A percentile compares a stretch with the other conserved stretches of the same genome.
phyloP scores from a whole-genome alignment of 2,113 vertebrate genomes.

The Ahaetulla prasina region DNA sequence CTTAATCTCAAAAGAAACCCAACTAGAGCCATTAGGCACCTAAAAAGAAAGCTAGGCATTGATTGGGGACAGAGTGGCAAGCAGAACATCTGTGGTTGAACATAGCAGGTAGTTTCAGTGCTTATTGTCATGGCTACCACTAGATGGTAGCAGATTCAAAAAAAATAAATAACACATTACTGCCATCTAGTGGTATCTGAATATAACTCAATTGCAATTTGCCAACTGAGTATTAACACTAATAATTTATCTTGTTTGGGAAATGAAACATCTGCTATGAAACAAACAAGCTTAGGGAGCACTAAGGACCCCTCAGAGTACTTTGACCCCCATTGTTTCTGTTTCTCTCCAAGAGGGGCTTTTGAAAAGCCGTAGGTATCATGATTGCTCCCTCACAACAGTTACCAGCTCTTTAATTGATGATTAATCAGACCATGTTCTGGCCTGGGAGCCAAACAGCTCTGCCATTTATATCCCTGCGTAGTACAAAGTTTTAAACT shows the following conservation, averaged over 20 bases:
- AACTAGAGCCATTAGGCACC: not conserved
- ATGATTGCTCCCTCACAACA: not conserved
- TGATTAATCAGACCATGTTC: not conserved
- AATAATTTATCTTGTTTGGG: not conserved
- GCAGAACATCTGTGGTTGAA: not conserved
- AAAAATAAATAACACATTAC: not conserved
- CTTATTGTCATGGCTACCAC: not conserved
- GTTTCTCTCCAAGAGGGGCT: not conserved
- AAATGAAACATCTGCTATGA: not conserved
- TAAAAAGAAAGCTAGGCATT: not conserved
- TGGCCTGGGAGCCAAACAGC: not conserved
- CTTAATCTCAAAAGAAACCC: not conserved
- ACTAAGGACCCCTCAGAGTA: not conserved
- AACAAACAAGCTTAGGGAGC: not conserved
- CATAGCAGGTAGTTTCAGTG: not conserved
- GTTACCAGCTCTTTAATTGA: not conserved
- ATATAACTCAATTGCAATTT: not conserved
- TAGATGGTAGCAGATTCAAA: not conserved
- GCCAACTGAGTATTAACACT: not conserved
- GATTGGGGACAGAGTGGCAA: not conserved
- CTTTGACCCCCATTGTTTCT: not conserved
- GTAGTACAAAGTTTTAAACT: constrained; percentile 14
- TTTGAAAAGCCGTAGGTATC: not conserved
- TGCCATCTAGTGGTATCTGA: not conserved
- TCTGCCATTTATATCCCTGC: not conserved